phyloP scores from a whole-genome alignment of 2,797 vertebrate genomes.

The Sebastes umbrosus region DNA sequence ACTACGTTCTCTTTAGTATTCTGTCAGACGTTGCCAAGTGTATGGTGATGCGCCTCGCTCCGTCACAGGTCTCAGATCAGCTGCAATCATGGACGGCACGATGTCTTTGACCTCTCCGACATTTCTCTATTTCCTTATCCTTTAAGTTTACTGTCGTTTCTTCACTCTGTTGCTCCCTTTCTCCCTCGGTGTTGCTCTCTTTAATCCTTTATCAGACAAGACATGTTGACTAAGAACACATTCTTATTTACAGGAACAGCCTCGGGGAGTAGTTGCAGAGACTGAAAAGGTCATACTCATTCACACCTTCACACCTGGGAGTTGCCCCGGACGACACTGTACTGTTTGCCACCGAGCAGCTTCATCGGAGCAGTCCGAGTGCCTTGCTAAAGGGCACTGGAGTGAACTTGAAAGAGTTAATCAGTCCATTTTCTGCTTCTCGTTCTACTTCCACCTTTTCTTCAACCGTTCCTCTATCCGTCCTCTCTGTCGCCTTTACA shows the following conservation, averaged over 20 bases:
- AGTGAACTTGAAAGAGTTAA: slow-evolving; percentile 21
- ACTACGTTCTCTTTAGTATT: slow-evolving; percentile 40
- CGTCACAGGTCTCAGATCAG: slow-evolving; percentile 43
- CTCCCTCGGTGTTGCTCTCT: background rate
- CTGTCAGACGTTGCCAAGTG: slow-evolving; percentile 32
- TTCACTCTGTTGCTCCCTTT: background rate
- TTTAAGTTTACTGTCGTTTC: background rate
- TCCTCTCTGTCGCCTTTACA: slow-evolving; percentile 17
- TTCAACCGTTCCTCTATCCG: background rate
- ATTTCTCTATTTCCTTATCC: background rate
- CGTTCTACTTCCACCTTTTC: background rate
- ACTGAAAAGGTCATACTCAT: slow-evolving; percentile 29
- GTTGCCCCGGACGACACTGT: background rate
- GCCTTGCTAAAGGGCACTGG: slow-evolving; percentile 35
- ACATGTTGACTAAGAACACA: slow-evolving; percentile 40
- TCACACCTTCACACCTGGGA: slow-evolving; percentile 20
- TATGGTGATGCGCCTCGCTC: slow-evolving; percentile 4
- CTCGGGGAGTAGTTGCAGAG: slow-evolving; percentile 22
- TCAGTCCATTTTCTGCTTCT: background rate
- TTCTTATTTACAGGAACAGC: slow-evolving; percentile 44
- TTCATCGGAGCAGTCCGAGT: background rate
- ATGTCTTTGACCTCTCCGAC: slow-evolving; percentile 53
- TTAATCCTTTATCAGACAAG: slow-evolving; percentile 27
- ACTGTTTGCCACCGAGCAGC: background rate
- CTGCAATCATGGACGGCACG: background rate